Evolutionary conservation across 1,140 invertebrate genomes (phyloP).

Genomic region (Musca vetustissima): DNA sequence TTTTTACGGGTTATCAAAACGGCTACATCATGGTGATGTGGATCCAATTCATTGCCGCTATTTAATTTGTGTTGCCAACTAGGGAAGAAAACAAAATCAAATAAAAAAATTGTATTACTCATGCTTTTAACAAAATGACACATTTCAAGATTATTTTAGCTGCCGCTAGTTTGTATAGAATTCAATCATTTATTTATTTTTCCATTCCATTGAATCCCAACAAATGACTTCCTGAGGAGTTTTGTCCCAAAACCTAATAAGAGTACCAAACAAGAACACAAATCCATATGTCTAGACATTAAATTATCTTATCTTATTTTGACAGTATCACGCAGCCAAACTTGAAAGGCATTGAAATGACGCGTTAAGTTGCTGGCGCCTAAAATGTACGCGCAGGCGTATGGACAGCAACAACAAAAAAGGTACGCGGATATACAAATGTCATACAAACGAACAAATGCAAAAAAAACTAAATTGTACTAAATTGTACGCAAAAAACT

Average conservation of each 20-base stretch:
- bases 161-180: too few relatives aligned
- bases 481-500: too few relatives aligned
- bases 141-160: too few relatives aligned
- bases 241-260: not conserved
- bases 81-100: too few relatives aligned
- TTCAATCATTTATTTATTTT: too few relatives aligned
- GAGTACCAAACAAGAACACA: not conserved
- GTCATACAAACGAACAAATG: too few relatives aligned
- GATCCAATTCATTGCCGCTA: slow-evolving; percentile 73
- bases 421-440: too few relatives aligned
- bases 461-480: too few relatives aligned
- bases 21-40: slow-evolving; percentile 91
- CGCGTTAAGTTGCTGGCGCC: slow-evolving; percentile 6
- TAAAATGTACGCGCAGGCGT: not conserved
- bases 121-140: not conserved
- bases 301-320: slow-evolving; percentile 13
- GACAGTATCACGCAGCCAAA: slow-evolving; percentile 9
- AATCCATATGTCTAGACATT: not conserved
- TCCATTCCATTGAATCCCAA: not conserved
- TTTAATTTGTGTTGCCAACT: slow-evolving; percentile 83
- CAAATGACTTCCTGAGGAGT: not conserved
- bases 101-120: slow-evolving; percentile 10
- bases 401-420: too few relatives aligned
- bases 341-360: not conserved
- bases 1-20: slow-evolving; percentile 87